Evolutionary conservation across 1,140 invertebrate genomes (phyloP).

Genomic region (Drosophila miranda): DNA sequence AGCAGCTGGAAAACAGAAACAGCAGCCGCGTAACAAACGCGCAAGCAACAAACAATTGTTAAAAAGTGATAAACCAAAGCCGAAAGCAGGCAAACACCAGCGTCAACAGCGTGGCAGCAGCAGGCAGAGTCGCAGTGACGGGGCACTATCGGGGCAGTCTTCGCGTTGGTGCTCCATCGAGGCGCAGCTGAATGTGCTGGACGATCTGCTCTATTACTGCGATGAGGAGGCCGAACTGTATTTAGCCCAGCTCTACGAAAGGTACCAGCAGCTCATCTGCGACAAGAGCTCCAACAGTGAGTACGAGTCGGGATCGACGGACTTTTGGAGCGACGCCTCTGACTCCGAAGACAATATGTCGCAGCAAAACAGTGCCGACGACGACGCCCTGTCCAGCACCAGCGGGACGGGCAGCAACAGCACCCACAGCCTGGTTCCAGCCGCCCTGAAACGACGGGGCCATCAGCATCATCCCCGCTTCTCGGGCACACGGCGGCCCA

Average conservation of each 20-base stretch:
- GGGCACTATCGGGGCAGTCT: constrained; percentile 59
- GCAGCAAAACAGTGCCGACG: constrained; percentile 43
- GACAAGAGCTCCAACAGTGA: constrained; percentile 16
- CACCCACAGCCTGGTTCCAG: constrained; percentile 81
- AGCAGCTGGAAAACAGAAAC: constrained; percentile 26
- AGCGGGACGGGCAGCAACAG: constrained; percentile 84
- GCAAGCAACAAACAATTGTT: constrained; percentile 54
- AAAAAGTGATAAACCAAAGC: constrained; percentile 59
- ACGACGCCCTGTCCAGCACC: constrained; percentile 76
- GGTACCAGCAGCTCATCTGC: constrained; percentile 35
- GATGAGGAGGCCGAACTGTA: constrained; percentile 70
- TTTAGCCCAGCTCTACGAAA: constrained; percentile 63
- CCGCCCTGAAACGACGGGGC: constrained; percentile 86
- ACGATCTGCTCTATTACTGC: constrained; percentile 72
- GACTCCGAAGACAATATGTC: constrained; percentile 63
- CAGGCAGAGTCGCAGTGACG: constrained; percentile 36
- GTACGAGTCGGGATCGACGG: constrained; percentile 31
- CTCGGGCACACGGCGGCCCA: constrained; percentile 82
- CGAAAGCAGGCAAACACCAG: constrained; percentile 31
- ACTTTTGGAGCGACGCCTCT: constrained; percentile 59
- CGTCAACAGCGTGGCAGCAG: constrained; percentile 38
- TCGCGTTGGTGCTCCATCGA: constrained; percentile 78
- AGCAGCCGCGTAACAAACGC: constrained; percentile 50
- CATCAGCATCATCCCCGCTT: constrained; percentile 90
- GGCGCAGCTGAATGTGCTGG: constrained; percentile 71